Base-by-base conservation (phyloP, 2,797 vertebrate genomes). In the Morus bassanus region DNA sequence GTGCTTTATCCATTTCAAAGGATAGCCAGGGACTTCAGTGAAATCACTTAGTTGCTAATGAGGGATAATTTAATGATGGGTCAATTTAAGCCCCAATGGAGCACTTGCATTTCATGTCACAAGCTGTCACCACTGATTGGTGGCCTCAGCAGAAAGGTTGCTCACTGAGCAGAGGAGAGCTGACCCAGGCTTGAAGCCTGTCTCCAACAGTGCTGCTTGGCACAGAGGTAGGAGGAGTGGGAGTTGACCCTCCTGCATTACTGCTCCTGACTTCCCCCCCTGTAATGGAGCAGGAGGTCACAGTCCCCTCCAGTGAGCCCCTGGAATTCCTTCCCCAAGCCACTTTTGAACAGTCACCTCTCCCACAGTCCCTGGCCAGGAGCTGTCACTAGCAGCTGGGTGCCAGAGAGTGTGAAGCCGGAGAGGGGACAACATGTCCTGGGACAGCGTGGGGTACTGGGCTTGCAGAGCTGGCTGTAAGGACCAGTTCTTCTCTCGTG, bases 341-440 rank as follows among this genome's bases (percentile, higher is more conserved):
- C 31, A 8, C 22, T 48, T 28, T 24, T 53, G 18, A 43, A 13
- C 37, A 61, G 37, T 13, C 31, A 23, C 18, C 25, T 64, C 11
- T 91, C 4, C 31, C 0, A 0, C 25, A 50, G 69, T 2, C 6
- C 46, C 14, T 0, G 1, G 25, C 4, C 5, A 4, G 45, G 79
- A 69, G 54, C 79, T 85, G 37, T 25, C 37, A 30, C 31, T 5
- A 3, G 17, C 41, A 80, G 50, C 61, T 72, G 39, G 33, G 23
- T 43, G 27, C 33, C 83, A 73, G 48, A 75, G 48, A 43, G 33
- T 10, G 27, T 72, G 72, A 64, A n/a, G 3, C 27, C 0, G 1
- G 30, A 48, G 18, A 83, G 33, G 28, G 30, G 37, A 83, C 18
- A 4, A 0, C 2, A 4, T 1, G 2, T 69, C 45, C 46, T 1